Evolutionary conservation across 2,797 vertebrate species (phyloP).

Genomic region (Esox lucius): DNA sequence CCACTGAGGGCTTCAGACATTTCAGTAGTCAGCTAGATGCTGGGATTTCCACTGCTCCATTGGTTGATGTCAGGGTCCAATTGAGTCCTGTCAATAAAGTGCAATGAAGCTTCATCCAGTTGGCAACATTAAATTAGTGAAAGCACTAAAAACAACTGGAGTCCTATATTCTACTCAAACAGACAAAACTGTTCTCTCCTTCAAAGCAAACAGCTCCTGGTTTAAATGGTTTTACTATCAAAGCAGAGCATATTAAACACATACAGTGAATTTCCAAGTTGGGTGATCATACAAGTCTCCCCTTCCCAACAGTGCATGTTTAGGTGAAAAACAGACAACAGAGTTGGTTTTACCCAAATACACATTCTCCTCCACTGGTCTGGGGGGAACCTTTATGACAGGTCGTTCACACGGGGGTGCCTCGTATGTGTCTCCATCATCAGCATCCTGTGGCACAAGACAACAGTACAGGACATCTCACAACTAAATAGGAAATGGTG

Average conservation of each 20-base stretch:
- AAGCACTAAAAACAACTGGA: too few species aligned
- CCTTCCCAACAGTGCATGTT: background rate
- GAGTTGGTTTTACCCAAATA: slow-evolving; percentile 68
- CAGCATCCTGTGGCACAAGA: slow-evolving; percentile 61
- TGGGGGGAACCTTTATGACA: slow-evolving; percentile 57
- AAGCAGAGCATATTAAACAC: background rate
- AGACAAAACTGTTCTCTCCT: background rate
- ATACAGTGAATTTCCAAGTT: background rate
- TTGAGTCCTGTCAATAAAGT: too few species aligned
- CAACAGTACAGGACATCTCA: background rate
- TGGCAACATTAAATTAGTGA: too few species aligned
- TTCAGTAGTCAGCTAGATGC: too few species aligned
- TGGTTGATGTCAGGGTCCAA: too few species aligned
- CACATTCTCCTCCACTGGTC: slow-evolving; percentile 63
- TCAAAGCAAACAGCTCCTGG: background rate
- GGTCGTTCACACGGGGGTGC: slow-evolving; percentile 71
- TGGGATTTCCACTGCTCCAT: too few species aligned
- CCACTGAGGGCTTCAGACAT: too few species aligned
- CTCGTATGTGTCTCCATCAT: slow-evolving; percentile 73
- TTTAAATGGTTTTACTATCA: background rate
- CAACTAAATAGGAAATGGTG: background rate
- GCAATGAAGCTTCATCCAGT: too few species aligned
- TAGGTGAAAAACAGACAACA: background rate
- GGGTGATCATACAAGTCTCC: background rate
- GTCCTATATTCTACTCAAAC: too few species aligned